Conservation (phyloP, 2,888 invertebrate genomes). For the Chaitophorus viminalis region DNA sequence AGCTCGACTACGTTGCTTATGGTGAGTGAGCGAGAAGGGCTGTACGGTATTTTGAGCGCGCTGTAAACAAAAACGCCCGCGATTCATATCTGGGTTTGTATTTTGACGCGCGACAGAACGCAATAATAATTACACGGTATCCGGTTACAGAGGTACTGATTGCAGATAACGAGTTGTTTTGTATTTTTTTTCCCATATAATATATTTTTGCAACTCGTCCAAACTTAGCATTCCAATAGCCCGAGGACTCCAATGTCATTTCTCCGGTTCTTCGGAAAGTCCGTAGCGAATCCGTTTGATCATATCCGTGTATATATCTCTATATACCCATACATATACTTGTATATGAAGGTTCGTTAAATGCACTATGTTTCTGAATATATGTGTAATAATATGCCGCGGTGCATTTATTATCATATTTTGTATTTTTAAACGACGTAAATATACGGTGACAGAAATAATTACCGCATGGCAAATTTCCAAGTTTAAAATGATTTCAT, state of each 20-base stretch:
- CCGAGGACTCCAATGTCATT: neutral
- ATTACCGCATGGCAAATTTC: constrained; percentile 42
- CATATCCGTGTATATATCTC: neutral
- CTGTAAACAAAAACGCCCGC: constrained; percentile 46
- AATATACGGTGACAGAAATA: constrained; percentile 28
- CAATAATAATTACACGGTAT: constrained; percentile 55
- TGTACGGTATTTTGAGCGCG: constrained; percentile 30
- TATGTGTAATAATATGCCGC: neutral
- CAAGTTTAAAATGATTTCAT: constrained; percentile 27
- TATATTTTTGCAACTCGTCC: constrained; percentile 33
- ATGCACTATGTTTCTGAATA: neutral
- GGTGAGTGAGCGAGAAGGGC: too few relatives aligned
- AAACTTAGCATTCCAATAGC: neutral
- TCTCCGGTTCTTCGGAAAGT: neutral
- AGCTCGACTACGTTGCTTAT: neutral
- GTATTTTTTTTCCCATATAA: neutral
- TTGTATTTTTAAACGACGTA: constrained; percentile 9
- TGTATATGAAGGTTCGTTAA: too few relatives aligned
- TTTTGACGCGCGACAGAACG: constrained; percentile 55
- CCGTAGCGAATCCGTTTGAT: neutral
- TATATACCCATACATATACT: too few relatives aligned
- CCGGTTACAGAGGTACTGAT: constrained; percentile 34
- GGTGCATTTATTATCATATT: constrained; percentile 10
- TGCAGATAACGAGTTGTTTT: constrained; percentile 38
- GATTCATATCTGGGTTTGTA: constrained; percentile 46